These are phyloP conservation scores for Aphaenogaster floridana DNA, from an alignment of 1,140 invertebrate genomes.

Conservation along the genomic window DNA sequence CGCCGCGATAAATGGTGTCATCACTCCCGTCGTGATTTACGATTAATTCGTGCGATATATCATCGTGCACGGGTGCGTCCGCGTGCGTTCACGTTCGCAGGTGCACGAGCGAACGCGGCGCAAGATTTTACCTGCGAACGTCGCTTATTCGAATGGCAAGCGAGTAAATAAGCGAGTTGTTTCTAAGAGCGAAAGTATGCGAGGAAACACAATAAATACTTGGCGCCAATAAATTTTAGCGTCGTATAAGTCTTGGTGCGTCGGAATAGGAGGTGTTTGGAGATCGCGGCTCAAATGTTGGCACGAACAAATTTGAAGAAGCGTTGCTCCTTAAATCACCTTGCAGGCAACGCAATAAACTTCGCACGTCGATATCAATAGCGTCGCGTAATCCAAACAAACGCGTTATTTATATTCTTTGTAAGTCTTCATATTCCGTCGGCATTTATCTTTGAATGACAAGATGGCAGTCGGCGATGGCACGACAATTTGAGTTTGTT, in stretches of 20 bases:
- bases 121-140: background rate
- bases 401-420: background rate
- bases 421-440: too few relatives aligned
- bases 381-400: background rate
- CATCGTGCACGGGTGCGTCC: background rate
- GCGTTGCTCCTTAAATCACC: slow-evolving; percentile 29
- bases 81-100: background rate
- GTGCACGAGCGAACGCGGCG: background rate
- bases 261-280: background rate
- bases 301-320: slow-evolving; percentile 22
- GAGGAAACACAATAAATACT: slow-evolving; percentile 30
- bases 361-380: slow-evolving; percentile 4
- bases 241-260: background rate
- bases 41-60: slow-evolving; percentile 30
- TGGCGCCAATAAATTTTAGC: slow-evolving; percentile 45
- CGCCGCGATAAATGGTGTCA: slow-evolving; percentile 26
- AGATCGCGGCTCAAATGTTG: slow-evolving; percentile 5
- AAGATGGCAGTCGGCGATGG: background rate
- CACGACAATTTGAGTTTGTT: background rate
- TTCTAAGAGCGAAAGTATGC: slow-evolving; percentile 6
- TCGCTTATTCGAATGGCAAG: background rate
- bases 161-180: background rate
- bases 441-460: background rate
- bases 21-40: slow-evolving; percentile 43
- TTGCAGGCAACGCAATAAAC: background rate